Evolutionary conservation across 2,888 invertebrate genomes (phyloP).

Genomic region (Cynaeus angustus): DNA sequence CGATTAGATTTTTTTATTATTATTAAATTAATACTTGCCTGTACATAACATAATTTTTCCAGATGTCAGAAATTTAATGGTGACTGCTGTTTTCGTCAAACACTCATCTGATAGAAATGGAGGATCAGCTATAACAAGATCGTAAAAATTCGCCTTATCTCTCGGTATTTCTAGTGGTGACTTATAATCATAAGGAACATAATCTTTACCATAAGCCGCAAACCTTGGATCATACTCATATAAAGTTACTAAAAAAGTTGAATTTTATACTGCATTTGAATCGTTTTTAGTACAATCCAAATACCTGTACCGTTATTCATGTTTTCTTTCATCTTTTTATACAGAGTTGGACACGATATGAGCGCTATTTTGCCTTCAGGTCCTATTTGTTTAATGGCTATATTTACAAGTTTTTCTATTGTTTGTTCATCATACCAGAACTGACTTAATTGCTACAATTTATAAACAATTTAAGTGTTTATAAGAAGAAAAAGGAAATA

Average conservation of each 20-base stretch:
- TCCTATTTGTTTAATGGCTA: slow-evolving; percentile 76
- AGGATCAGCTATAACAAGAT: slow-evolving; percentile 94
- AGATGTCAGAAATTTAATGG: slow-evolving; percentile 82
- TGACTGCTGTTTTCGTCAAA: slow-evolving; percentile 85
- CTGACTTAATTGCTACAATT: slow-evolving; percentile 92
- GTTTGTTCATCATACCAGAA: slow-evolving; percentile 96
- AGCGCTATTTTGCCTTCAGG: slow-evolving; percentile 82
- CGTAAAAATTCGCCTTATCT: slow-evolving; percentile 78
- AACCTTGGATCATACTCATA: slow-evolving; percentile 91
- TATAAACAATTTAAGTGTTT: too few species aligned
- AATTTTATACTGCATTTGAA: not conserved
- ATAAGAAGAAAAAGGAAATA: too few species aligned
- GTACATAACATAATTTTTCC: slow-evolving; percentile 90
- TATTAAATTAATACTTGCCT: slow-evolving; percentile 75
- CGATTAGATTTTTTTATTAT: not conserved
- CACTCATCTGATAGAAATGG: slow-evolving; percentile 97
- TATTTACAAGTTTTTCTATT: slow-evolving; percentile 80
- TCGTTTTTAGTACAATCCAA: too few species aligned
- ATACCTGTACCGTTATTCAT: slow-evolving; percentile 62
- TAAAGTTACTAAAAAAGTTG: slow-evolving; percentile 63
- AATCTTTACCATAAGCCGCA: slow-evolving; percentile 84
- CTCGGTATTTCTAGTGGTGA: slow-evolving; percentile 80
- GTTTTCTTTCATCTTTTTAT: slow-evolving; percentile 77
- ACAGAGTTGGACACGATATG: slow-evolving; percentile 92
- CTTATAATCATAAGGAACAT: slow-evolving; percentile 92